Conservation (phyloP, 2,888 invertebrate genomes). For the Euclidia mi region DNA sequence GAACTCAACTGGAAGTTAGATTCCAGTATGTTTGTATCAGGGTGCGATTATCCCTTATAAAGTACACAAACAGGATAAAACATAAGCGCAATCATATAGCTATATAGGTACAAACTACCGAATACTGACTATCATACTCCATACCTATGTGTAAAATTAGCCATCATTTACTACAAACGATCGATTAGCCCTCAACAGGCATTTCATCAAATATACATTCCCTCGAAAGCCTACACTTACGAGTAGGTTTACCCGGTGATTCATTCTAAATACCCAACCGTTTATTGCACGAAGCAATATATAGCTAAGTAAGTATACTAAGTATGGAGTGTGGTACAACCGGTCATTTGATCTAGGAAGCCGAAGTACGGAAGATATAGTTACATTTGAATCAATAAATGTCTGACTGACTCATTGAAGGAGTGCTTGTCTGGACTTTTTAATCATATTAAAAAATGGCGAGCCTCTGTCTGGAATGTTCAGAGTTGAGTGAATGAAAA, state of each 20-base stretch:
- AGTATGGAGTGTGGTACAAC: conserved; percentile 19
- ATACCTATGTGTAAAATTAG: no score
- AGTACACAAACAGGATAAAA: no score
- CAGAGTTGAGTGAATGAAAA: background rate
- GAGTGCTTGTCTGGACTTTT: conserved; percentile 27
- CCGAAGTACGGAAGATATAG: conserved; percentile 39
- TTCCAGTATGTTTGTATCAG: no score
- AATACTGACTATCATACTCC: no score
- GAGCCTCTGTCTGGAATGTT: background rate
- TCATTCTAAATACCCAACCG: conserved; percentile 28
- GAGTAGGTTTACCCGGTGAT: conserved; percentile 51
- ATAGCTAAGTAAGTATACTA: conserved; percentile 2
- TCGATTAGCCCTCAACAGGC: no score
- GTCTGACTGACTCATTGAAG: conserved; percentile 38
- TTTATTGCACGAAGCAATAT: conserved; percentile 8
- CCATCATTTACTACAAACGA: no score
- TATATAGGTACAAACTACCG: no score
- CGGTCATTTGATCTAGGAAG: conserved; percentile 56
- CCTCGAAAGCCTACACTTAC: conserved; percentile 11
- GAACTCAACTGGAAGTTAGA: no score
- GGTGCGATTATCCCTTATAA: no score
- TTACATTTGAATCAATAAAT: conserved; percentile 48
- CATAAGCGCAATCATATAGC: no score
- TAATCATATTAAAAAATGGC: conserved; percentile 16
- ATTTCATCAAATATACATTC: background rate